Evolutionary conservation across 2,888 invertebrate genomes (phyloP).

Genomic region (Thyatira batis): DNA sequence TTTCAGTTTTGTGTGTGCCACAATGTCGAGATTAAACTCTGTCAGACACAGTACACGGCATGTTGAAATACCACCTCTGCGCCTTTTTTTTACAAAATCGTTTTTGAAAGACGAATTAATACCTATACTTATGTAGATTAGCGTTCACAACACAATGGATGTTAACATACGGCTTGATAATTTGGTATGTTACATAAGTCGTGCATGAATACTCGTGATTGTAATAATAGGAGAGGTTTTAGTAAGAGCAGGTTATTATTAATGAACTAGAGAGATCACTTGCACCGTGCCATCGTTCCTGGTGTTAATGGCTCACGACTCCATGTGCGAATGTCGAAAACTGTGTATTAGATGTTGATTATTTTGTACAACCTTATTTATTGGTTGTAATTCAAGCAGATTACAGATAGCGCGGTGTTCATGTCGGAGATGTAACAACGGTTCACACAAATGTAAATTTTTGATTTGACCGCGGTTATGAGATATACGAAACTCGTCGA

Average conservation of each 20-base stretch:
- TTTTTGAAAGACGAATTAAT: conserved; percentile 80
- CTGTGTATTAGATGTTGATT: conserved; percentile 48
- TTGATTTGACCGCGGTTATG: conserved; percentile 14
- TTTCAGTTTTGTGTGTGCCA: conserved; percentile 45
- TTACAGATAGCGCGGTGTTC: conserved; percentile 9
- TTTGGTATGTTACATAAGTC: conserved; percentile 71
- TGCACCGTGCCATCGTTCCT: conserved; percentile 29
- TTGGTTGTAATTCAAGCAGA: conserved; percentile 62
- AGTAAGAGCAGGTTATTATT: conserved; percentile 68
- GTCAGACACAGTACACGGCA: conserved; percentile 43
- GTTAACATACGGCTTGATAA: conserved; percentile 73
- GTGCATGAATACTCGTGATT: conserved; percentile 67
- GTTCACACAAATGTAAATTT: conserved; percentile 6
- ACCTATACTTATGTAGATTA: conserved; percentile 82
- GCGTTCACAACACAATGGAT: conserved; percentile 70
- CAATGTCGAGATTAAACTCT: conserved; percentile 38
- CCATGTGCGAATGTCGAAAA: conserved; percentile 55
- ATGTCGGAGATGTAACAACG: not conserved
- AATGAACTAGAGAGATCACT: conserved; percentile 69
- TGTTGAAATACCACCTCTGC: conserved; percentile 64
- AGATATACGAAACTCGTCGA: conserved; percentile 24
- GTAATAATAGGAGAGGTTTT: conserved; percentile 62
- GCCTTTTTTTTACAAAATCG: conserved; percentile 67
- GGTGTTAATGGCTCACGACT: conserved; percentile 74
- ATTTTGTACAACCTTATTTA: conserved; percentile 55